Evolutionary conservation across 2,888 invertebrate species (phyloP).

Genomic region (Neocrepidodera transversa): DNA sequence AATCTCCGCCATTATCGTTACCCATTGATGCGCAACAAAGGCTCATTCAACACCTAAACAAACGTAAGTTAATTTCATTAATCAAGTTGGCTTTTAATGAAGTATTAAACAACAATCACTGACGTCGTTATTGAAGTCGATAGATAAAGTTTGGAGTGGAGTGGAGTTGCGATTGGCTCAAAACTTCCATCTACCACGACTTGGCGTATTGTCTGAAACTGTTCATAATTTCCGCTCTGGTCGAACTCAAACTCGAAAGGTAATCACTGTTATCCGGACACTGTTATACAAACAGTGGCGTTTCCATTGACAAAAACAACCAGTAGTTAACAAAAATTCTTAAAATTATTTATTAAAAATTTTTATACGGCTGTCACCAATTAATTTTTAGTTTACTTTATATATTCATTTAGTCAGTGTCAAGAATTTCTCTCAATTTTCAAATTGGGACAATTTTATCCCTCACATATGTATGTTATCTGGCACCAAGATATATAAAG

Average conservation of each 20-base stretch:
- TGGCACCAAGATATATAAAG: slow-evolving; percentile 11
- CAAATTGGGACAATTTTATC: neutral
- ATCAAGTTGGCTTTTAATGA: slow-evolving; percentile 38
- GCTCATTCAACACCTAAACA: slow-evolving; percentile 18
- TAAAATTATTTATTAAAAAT: too few relatives aligned
- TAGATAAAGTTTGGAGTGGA: slow-evolving; percentile 33
- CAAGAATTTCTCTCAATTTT: too few relatives aligned
- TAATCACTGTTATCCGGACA: slow-evolving; percentile 30
- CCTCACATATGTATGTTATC: neutral
- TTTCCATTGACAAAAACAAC: too few relatives aligned
- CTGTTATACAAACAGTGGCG: slow-evolving; percentile 19
- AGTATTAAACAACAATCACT: slow-evolving; percentile 38
- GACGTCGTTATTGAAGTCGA: slow-evolving; percentile 35
- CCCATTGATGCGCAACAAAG: slow-evolving; percentile 16
- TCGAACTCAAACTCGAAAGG: slow-evolving; percentile 33
- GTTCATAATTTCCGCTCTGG: slow-evolving; percentile 50
- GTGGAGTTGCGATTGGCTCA: slow-evolving; percentile 6
- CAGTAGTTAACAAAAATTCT: too few relatives aligned
- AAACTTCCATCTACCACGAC: slow-evolving; percentile 37
- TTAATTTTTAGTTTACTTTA: too few relatives aligned
- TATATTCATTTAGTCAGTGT: too few relatives aligned
- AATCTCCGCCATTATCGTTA: neutral
- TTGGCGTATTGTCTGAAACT: slow-evolving; percentile 46
- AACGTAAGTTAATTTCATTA: slow-evolving; percentile 24
- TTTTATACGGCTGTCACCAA: too few relatives aligned